These are phyloP conservation scores for Poeciliopsis occidentalis DNA, from an alignment of 2,113 vertebrate genomes.

Conservation along the genomic window DNA sequence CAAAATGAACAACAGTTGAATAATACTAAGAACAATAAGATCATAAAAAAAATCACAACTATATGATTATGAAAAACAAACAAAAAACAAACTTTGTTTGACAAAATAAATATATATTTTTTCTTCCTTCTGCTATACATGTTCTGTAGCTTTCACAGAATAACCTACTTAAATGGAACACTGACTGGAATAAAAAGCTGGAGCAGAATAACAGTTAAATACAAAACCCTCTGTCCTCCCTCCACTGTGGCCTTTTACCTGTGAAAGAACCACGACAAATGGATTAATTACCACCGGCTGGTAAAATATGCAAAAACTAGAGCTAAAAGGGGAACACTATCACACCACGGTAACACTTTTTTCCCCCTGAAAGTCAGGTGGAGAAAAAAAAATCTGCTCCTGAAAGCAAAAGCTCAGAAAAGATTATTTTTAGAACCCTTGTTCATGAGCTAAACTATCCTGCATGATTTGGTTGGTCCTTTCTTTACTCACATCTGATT, in stretches of 20 bases:
- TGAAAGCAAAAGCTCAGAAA: slow-evolving; percentile 6
- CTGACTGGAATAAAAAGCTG: background rate
- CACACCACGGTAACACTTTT: background rate
- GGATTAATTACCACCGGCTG: too few species aligned
- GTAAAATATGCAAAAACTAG: background rate
- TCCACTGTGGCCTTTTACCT: background rate
- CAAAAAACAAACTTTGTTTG: background rate
- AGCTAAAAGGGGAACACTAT: background rate
- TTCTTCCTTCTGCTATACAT: background rate
- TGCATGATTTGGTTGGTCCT: background rate
- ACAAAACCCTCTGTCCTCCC: background rate
- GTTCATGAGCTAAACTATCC: background rate
- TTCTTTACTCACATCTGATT: background rate
- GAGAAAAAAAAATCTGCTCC: background rate
- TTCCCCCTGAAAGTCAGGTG: slow-evolving; percentile 6
- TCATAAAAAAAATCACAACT: background rate
- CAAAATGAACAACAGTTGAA: slow-evolving; percentile 10
- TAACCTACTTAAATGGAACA: too few species aligned
- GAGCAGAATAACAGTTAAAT: background rate
- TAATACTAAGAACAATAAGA: slow-evolving; percentile 1
- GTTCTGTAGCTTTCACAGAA: too few species aligned
- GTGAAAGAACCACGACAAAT: too few species aligned
- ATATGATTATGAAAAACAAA: background rate
- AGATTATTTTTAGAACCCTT: background rate
- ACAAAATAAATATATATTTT: background rate